Evolutionary conservation across 1,140 invertebrate species (phyloP).

Genomic region (Pomacea maculata): DNA sequence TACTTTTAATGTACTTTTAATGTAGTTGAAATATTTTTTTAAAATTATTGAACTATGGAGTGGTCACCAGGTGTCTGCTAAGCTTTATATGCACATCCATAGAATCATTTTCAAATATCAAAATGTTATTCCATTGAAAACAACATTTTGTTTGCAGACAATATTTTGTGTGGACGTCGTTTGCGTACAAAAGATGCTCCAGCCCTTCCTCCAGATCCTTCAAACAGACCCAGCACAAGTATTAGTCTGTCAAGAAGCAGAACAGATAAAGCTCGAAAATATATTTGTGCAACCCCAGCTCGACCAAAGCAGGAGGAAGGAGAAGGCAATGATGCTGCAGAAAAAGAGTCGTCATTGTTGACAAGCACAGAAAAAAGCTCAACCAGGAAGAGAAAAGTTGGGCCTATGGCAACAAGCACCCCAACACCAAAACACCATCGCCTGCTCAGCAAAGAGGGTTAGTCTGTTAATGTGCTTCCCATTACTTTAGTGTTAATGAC

Average conservation of each 20-base stretch:
- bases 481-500: neutral
- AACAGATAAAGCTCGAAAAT: neutral
- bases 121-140: too few species aligned
- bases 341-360: neutral
- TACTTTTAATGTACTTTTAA: too few species aligned
- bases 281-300: neutral
- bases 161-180: slow-evolving; percentile 19
- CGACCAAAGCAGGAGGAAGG: neutral
- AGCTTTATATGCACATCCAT: too few species aligned
- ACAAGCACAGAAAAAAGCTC: slow-evolving; percentile 2
- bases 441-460: slow-evolving; percentile 8
- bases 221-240: slow-evolving; percentile 4
- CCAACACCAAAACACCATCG: slow-evolving; percentile 46
- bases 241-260: neutral
- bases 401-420: slow-evolving; percentile 48
- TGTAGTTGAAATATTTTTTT: neutral
- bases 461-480: neutral
- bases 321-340: neutral
- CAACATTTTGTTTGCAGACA: slow-evolving; percentile 8
- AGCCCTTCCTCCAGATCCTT: neutral
- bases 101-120: too few species aligned
- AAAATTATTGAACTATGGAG: neutral
- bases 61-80: neutral
- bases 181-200: slow-evolving; percentile 13
- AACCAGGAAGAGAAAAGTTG: slow-evolving; percentile 30